Conservation (phyloP, 2,113 vertebrate species). For the Phodopus roborovskii region DNA sequence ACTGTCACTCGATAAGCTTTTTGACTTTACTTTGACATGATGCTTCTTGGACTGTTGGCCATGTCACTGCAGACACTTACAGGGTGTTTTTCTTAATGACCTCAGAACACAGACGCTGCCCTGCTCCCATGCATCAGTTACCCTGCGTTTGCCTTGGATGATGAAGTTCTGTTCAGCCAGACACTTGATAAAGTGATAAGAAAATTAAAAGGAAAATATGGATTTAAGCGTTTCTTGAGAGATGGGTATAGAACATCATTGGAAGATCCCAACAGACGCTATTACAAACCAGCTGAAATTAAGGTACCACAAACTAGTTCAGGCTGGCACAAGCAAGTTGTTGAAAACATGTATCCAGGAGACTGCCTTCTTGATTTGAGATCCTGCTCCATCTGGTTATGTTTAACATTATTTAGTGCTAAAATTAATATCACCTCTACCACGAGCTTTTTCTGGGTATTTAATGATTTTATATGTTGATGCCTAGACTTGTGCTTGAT, state of each 20-base stretch:
- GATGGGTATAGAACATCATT: conserved; percentile 95
- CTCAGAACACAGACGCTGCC: conserved; percentile 96
- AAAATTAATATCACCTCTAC: not conserved
- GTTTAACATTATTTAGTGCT: not conserved
- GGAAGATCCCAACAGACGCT: conserved; percentile 93
- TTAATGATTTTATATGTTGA: not conserved
- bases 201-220: conserved; percentile 95
- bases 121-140: conserved; percentile 97
- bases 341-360: not conserved
- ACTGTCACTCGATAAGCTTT: not conserved
- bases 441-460: not conserved
- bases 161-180: conserved; percentile 94
- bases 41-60: not conserved
- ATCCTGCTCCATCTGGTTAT: not conserved
- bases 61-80: not conserved
- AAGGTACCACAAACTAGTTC: conserved; percentile 88
- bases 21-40: not conserved
- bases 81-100: not conserved
- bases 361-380: not conserved
- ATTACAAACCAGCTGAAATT: conserved; percentile 98
- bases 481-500: not conserved
- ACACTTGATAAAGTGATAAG: conserved; percentile 96
- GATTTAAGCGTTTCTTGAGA: conserved; percentile 96
- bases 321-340: not conserved
- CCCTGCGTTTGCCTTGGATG: conserved; percentile 97